Conservation (phyloP, 2,888 invertebrate species). For the Hipparchia semele region DNA sequence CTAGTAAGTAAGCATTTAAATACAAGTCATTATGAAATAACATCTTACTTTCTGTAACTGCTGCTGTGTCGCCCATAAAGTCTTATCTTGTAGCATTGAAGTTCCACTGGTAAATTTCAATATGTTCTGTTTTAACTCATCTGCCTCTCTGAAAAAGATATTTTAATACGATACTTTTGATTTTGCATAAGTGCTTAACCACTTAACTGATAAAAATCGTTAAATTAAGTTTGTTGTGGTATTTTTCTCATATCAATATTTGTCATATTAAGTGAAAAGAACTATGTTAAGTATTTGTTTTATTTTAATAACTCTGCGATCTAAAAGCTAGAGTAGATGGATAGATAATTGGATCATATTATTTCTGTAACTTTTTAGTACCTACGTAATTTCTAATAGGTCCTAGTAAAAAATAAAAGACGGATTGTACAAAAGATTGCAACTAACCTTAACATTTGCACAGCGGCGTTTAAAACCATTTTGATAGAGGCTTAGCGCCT, state of each 20-base stretch:
- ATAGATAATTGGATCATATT: no score
- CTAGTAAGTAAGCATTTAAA: no score
- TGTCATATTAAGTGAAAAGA: no score
- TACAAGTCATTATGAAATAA: neutral
- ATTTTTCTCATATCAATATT: no score
- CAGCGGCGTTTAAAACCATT: conserved; percentile 90
- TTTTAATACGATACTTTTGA: neutral
- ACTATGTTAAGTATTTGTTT: no score
- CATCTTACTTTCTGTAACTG: conserved; percentile 71
- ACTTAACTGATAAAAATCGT: no score
- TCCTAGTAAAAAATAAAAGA: no score
- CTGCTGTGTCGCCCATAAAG: conserved; percentile 73
- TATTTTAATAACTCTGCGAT: no score
- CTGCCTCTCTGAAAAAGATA: conserved; percentile 85
- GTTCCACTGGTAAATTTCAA: conserved; percentile 84
- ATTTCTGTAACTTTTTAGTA: neutral
- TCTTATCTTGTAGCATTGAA: conserved; percentile 74
- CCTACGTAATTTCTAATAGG: neutral
- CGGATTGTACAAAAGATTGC: conserved; percentile 3
- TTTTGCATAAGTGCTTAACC: no score
- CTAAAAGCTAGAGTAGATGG: no score
- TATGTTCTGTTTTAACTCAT: conserved; percentile 87
- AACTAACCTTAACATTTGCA: conserved; percentile 88
- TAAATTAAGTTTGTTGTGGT: no score
- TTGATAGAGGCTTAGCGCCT: conserved; percentile 80